Conservation (phyloP, 2,113 vertebrate species). For the Fregata magnificens region DNA sequence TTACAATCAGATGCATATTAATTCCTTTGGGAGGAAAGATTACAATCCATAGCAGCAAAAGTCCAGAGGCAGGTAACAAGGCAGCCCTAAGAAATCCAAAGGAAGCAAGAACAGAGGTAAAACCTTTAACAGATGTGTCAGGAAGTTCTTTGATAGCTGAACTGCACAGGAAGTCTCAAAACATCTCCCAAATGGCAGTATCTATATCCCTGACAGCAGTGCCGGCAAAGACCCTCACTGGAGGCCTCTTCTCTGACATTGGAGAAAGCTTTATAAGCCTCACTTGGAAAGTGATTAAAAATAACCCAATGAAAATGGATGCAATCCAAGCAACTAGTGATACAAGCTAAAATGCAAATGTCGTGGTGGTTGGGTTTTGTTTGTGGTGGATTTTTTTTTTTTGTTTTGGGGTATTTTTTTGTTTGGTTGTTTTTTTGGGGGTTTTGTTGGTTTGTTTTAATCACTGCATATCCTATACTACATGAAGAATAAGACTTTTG, state of each 20-base stretch:
- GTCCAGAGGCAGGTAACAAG: background rate
- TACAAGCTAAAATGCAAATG: background rate
- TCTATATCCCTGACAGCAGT: background rate
- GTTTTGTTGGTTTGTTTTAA: background rate
- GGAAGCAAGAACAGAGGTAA: background rate
- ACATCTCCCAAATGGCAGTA: background rate
- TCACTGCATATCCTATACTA: background rate
- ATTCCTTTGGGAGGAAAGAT: background rate
- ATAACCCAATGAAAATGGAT: background rate
- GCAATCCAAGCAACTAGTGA: background rate
- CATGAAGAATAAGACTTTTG: background rate
- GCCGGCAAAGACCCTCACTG: background rate
- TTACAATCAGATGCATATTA: background rate
- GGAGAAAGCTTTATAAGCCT: background rate
- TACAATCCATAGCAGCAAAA: background rate
- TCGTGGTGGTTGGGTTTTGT: background rate
- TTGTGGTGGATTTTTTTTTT: too few relatives aligned
- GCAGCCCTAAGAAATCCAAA: background rate
- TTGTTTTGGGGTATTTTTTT: background rate
- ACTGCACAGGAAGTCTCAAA: background rate
- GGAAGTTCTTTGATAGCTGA: constrained; percentile 24
- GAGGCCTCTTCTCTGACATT: background rate
- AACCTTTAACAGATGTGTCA: background rate
- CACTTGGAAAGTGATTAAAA: background rate
- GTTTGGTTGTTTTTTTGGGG: too few relatives aligned